Evolutionary conservation across 1,140 invertebrate genomes (phyloP).

Genomic region (Fopius arisanus): DNA sequence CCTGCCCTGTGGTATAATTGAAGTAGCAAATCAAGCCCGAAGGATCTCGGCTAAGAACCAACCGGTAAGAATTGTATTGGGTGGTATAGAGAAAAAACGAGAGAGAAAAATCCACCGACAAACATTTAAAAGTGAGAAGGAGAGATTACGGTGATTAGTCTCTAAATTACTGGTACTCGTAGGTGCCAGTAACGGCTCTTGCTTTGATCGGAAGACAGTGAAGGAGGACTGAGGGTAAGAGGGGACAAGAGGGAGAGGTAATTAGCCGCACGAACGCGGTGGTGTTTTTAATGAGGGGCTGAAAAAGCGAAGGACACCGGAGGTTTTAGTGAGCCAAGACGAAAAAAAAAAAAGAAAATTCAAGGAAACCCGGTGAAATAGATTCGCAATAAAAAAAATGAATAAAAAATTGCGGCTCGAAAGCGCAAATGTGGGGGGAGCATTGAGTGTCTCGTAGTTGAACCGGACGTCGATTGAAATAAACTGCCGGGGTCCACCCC

Average conservation of each 20-base stretch:
- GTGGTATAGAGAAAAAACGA: not conserved
- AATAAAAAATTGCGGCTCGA: not conserved
- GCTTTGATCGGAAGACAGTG: conserved; percentile 34
- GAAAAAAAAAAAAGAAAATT: not conserved
- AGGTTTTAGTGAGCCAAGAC: not conserved
- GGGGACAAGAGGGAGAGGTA: conserved; percentile 30
- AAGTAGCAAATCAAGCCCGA: conserved; percentile 31
- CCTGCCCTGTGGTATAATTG: conserved; percentile 20
- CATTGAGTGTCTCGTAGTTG: conserved; percentile 1
- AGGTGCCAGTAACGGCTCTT: conserved; percentile 35
- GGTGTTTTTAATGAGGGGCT: conserved; percentile 31
- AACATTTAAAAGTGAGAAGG: conserved; percentile 11
- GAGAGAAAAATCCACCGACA: not conserved
- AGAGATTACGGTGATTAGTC: conserved; percentile 33
- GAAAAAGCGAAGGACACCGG: conserved; percentile 28
- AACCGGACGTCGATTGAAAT: conserved; percentile 15
- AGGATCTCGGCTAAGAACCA: conserved; percentile 18
- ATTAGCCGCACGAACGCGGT: conserved; percentile 40
- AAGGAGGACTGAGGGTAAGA: not conserved
- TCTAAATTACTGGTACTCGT: conserved; percentile 35
- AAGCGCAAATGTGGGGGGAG: not conserved
- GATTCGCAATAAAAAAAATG: not conserved
- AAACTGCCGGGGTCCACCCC: conserved; percentile 7
- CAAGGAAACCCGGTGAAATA: too few species aligned
- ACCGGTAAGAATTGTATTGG: not conserved